phyloP scores from a whole-genome alignment of 2,113 vertebrate species.

The Ptilorrhoa leucosticta region DNA sequence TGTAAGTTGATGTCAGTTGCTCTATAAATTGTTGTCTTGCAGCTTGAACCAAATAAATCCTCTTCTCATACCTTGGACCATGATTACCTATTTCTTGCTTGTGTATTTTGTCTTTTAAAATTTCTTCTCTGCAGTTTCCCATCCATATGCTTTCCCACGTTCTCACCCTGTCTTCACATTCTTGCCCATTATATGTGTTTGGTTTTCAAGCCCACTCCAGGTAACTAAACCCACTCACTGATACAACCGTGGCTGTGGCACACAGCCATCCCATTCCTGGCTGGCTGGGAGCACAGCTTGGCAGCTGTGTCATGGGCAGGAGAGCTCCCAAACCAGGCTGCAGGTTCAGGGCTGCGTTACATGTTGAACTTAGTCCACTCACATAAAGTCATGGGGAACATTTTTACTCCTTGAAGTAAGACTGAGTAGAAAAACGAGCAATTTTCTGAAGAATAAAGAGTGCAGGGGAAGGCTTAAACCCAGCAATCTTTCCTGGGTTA shows the following conservation, averaged over 20 bases:
- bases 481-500: not conserved
- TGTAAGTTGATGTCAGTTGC: not conserved
- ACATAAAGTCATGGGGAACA: not conserved
- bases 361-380: not conserved
- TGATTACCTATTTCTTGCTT: not conserved
- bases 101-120: not conserved
- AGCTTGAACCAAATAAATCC: not conserved
- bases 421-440: not conserved
- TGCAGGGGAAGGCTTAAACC: not conserved
- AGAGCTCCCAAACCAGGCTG: not conserved
- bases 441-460: not conserved
- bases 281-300: not conserved
- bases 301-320: not conserved
- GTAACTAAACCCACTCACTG: not conserved
- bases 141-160: not conserved
- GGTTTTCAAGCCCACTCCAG: not conserved
- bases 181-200: not conserved
- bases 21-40: not conserved
- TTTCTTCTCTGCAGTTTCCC: not conserved
- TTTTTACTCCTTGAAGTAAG: not conserved
- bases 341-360: not conserved
- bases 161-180: not conserved
- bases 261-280: not conserved
- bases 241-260: not conserved
- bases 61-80: not conserved